Evolutionary conservation across 2,888 invertebrate species (phyloP).

Genomic region (Liopterus haemorrhoidalis): DNA sequence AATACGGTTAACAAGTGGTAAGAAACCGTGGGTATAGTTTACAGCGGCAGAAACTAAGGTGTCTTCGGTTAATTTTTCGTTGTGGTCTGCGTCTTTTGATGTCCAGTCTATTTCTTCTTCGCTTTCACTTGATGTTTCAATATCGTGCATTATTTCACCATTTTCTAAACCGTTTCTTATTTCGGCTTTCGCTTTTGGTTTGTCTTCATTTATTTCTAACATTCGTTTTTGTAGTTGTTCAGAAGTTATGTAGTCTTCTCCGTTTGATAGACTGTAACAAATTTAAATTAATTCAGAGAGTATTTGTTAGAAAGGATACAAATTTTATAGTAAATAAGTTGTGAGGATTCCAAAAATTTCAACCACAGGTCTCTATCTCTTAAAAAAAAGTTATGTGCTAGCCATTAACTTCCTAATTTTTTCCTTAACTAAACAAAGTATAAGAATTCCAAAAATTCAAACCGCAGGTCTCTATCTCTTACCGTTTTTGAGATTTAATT

Average conservation of each 20-base stretch:
- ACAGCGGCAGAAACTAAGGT: constrained; percentile 74
- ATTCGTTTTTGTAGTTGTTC: constrained; percentile 72
- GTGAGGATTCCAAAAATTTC: neutral
- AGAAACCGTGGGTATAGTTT: constrained; percentile 70
- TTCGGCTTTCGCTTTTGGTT: constrained; percentile 12
- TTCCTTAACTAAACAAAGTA: too few relatives aligned
- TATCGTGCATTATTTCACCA: constrained; percentile 39
- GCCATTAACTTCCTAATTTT: too few relatives aligned
- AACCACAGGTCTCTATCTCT: too few relatives aligned
- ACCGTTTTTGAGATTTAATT: too few relatives aligned
- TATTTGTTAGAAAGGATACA: neutral
- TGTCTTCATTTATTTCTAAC: constrained; percentile 51
- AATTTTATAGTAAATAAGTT: neutral
- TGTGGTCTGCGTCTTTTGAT: constrained; percentile 44
- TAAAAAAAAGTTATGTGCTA: constrained; percentile 7
- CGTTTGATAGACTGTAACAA: constrained; percentile 71
- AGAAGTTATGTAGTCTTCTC: constrained; percentile 80
- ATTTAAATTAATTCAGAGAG: constrained; percentile 13
- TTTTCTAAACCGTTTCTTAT: constrained; percentile 31
- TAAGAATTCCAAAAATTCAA: too few relatives aligned
- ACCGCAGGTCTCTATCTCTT: too few relatives aligned
- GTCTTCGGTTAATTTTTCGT: constrained; percentile 72
- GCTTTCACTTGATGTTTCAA: constrained; percentile 34
- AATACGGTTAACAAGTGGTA: constrained; percentile 68
- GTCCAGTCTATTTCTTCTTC: constrained; percentile 46